Evolutionary conservation across 2,888 invertebrate species (phyloP).

Genomic region (Sarcophaga rosellei): DNA sequence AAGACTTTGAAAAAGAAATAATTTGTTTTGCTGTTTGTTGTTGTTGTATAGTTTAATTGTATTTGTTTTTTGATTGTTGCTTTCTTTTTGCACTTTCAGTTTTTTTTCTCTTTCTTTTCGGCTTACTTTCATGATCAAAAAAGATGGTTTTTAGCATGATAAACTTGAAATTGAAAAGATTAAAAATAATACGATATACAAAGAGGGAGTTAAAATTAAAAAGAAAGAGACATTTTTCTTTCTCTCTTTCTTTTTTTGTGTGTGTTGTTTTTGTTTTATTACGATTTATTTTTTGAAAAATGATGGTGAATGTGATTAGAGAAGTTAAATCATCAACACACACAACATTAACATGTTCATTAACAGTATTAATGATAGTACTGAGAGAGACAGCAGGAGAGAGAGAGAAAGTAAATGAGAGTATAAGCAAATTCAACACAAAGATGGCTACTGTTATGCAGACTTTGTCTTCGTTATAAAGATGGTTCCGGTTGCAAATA

Average conservation of each 20-base stretch:
- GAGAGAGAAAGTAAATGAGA: neutral
- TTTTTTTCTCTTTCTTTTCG: neutral
- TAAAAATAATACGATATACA: neutral
- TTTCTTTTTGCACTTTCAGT: slow-evolving; percentile 16
- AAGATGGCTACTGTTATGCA: slow-evolving; percentile 61
- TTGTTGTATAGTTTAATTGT: neutral
- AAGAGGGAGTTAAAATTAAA: slow-evolving; percentile 17
- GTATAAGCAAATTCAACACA: slow-evolving; percentile 25
- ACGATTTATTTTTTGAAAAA: neutral
- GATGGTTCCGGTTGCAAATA: slow-evolving; percentile 56
- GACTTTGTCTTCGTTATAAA: slow-evolving; percentile 32
- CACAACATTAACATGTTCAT: neutral
- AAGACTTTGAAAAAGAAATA: slow-evolving; percentile 78
- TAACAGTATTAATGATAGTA: no score
- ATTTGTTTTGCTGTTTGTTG: slow-evolving; percentile 43
- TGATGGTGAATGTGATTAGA: slow-evolving; percentile 23
- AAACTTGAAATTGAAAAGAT: slow-evolving; percentile 62
- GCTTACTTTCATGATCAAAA: slow-evolving; percentile 14
- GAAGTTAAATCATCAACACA: slow-evolving; percentile 53
- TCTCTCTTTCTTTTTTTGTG: neutral
- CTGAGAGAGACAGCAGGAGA: slow-evolving; percentile 7
- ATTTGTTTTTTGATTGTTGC: slow-evolving; percentile 51
- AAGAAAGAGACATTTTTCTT: slow-evolving; percentile 55
- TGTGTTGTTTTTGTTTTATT: slow-evolving; percentile 14
- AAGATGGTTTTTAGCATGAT: slow-evolving; percentile 26